phyloP scores from a whole-genome alignment of 2,797 vertebrate genomes.

The Platalea minor region DNA sequence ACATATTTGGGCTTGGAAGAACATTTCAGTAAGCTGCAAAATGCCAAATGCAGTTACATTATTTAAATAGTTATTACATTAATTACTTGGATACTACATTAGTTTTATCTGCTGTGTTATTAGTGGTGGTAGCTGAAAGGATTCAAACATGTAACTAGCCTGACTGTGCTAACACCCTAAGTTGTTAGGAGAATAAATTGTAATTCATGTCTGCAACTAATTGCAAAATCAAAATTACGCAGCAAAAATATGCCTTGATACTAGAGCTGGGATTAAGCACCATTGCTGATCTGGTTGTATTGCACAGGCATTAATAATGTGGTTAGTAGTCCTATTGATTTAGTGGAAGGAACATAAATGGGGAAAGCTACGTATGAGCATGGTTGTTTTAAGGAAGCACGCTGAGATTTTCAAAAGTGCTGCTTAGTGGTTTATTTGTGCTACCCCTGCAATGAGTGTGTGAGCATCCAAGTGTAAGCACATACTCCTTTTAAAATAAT shows the following conservation, averaged over 20 bases:
- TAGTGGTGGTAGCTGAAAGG: neutral
- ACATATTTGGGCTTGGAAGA: neutral
- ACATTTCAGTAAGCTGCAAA: neutral
- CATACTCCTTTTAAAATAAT: neutral
- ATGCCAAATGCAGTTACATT: neutral
- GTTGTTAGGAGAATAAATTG: neutral
- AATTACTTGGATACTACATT: neutral
- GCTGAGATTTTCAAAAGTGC: neutral
- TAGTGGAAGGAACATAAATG: neutral
- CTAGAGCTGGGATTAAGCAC: neutral
- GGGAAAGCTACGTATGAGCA: neutral
- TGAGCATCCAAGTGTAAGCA: neutral
- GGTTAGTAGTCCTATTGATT: neutral
- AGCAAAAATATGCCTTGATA: neutral
- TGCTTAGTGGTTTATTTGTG: neutral
- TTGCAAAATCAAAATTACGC: neutral
- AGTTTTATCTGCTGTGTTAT: neutral
- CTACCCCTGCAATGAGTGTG: neutral
- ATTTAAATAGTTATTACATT: neutral
- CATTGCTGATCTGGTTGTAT: neutral
- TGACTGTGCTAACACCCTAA: rapidly evolving
- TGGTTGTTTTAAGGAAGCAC: neutral
- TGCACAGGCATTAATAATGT: neutral
- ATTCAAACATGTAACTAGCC: neutral
- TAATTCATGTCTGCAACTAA: neutral